Evolutionary conservation across 37 sponge, comb jelly and placozoan genomes (phyloP).

Genomic region (Halisarca cf. caerulea): DNA sequence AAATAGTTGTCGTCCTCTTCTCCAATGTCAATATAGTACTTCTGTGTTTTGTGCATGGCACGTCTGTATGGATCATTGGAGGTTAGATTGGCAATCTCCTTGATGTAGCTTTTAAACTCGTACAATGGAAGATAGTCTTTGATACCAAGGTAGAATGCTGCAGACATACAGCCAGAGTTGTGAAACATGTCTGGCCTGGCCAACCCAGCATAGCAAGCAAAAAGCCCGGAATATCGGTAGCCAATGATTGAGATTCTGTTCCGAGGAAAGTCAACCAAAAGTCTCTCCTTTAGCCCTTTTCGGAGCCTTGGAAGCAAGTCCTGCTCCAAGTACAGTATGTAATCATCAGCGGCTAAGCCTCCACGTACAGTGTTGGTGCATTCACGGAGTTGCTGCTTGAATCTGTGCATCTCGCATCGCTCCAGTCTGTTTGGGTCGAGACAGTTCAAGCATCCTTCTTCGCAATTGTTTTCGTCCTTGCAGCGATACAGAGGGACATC

Average conservation of each 20-base stretch:
- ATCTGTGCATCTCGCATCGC: slow-evolving; percentile 41
- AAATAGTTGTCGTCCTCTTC: slow-evolving; percentile 45
- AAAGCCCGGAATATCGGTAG: slow-evolving; percentile 42
- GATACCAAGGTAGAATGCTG: slow-evolving; percentile 40
- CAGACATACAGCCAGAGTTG: slow-evolving; percentile 71
- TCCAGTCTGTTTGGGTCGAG: slow-evolving; percentile 35
- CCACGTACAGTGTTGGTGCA: slow-evolving; percentile 25
- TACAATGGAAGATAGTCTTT: neutral
- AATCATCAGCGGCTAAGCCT: slow-evolving; percentile 19
- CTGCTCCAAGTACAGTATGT: slow-evolving; percentile 41
- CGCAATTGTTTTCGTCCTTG: neutral
- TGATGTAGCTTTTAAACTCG: neutral
- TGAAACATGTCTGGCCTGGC: slow-evolving; percentile 47
- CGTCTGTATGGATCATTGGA: neutral
- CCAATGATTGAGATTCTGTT: slow-evolving; percentile 63
- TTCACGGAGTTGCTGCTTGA: neutral
- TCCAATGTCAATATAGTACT: slow-evolving; percentile 71
- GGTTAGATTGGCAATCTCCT: neutral
- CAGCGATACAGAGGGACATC: slow-evolving; percentile 22
- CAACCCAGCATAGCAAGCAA: slow-evolving; percentile 72
- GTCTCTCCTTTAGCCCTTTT: slow-evolving; percentile 21
- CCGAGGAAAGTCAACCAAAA: slow-evolving; percentile 47
- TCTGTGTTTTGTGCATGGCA: slow-evolving; percentile 37
- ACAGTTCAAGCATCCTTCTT: slow-evolving; percentile 40
- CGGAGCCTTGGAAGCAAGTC: slow-evolving; percentile 29